Evolutionary conservation across 2,113 vertebrate species (phyloP).

Genomic region (Myrmecobius fasciatus): DNA sequence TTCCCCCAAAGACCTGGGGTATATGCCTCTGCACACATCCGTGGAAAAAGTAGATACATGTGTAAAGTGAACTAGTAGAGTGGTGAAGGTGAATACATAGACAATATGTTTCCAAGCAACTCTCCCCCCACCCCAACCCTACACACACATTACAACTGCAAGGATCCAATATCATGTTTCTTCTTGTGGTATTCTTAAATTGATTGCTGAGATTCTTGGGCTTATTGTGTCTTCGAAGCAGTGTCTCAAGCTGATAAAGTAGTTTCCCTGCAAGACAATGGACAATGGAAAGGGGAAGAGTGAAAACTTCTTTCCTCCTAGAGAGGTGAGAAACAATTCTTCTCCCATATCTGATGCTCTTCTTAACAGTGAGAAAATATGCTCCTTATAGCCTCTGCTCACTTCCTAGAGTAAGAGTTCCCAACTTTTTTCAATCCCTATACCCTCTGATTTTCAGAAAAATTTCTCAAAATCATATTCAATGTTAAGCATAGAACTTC

Average conservation of each 20-base stretch:
- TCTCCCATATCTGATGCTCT: neutral
- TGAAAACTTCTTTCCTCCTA: neutral
- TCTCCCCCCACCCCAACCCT: rapidly evolving
- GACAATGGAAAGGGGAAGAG: neutral
- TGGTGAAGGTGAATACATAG: neutral
- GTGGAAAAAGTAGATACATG: neutral
- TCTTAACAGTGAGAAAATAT: neutral
- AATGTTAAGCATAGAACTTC: neutral
- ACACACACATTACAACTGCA: neutral
- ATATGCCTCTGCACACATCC: neutral
- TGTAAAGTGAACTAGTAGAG: neutral
- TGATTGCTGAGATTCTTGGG: neutral
- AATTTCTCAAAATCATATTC: neutral
- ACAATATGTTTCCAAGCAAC: neutral
- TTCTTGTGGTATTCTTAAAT: neutral
- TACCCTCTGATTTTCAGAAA: neutral
- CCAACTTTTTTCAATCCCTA: neutral
- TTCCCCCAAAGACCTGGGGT: neutral
- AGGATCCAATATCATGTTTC: neutral
- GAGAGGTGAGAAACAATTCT: neutral
- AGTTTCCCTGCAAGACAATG: neutral
- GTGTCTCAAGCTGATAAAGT: neutral
- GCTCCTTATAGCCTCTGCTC: neutral
- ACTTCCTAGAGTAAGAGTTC: neutral
- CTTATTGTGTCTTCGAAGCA: neutral